phyloP scores from a whole-genome alignment of 2,888 invertebrate genomes.

The Bembecia ichneumoniformis region DNA sequence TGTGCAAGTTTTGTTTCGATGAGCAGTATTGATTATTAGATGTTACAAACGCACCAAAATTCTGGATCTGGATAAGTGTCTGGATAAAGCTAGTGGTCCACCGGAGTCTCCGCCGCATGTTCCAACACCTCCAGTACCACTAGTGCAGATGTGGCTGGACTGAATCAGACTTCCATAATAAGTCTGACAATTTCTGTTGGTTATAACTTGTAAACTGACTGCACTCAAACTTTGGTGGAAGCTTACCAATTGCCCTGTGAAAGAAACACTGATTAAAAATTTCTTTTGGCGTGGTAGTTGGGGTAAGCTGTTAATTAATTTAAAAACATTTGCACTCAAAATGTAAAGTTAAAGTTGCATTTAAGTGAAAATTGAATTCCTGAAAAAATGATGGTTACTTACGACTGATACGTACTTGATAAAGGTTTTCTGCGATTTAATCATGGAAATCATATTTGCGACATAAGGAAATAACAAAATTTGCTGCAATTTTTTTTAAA shows the following conservation, averaged over 20 bases:
- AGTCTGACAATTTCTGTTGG: conserved; percentile 25
- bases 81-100: conserved; percentile 25
- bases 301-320: too few species aligned
- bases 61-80: conserved; percentile 6
- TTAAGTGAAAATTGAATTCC: too few species aligned
- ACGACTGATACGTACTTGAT: too few species aligned
- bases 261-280: too few species aligned
- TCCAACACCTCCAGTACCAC: conserved; percentile 27
- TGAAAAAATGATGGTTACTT: too few species aligned
- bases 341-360: too few species aligned
- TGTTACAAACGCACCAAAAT: conserved; percentile 21
- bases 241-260: conserved; percentile 11
- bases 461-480: too few species aligned
- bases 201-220: conserved; percentile 27
- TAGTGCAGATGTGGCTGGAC: conserved; percentile 30
- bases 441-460: too few species aligned
- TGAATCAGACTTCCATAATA: conserved; percentile 22
- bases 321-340: too few species aligned
- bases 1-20: background rate
- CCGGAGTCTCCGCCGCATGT: conserved; percentile 36
- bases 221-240: conserved; percentile 20
- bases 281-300: too few species aligned
- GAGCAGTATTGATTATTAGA: background rate
- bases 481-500: too few species aligned
- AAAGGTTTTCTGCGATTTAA: too few species aligned